Evolutionary conservation across 2,797 vertebrate genomes (phyloP).

Genomic region (Xenopus petersii): DNA sequence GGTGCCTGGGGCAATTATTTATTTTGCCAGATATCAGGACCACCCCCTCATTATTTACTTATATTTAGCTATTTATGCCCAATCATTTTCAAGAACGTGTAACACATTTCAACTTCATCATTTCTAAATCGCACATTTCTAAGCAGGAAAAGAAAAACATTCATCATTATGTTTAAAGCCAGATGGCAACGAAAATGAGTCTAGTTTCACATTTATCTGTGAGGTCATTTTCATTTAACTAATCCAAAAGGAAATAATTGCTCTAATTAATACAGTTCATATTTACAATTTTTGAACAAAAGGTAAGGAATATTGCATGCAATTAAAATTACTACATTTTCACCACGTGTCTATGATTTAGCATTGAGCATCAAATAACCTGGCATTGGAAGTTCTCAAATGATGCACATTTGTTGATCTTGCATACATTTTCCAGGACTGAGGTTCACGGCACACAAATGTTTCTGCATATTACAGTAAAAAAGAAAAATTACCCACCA

Average conservation of each 20-base stretch:
- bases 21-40: too few relatives aligned
- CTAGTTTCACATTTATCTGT: constrained; percentile 32
- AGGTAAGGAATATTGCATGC: constrained; percentile 33
- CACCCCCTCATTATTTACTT: too few relatives aligned
- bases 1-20: too few relatives aligned
- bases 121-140: too few relatives aligned
- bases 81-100: too few relatives aligned
- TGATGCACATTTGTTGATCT: constrained; percentile 12
- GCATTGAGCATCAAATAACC: constrained; percentile 36
- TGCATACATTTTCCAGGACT: constrained; percentile 7
- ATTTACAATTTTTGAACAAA: constrained; percentile 33
- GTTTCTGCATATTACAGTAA: constrained; percentile 7
- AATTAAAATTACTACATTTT: constrained; percentile 38
- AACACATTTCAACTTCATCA: too few relatives aligned
- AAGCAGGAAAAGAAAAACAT: background rate
- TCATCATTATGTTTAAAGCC: constrained; percentile 28
- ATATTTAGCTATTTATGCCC: too few relatives aligned
- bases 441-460: background rate
- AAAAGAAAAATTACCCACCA: constrained; percentile 11
- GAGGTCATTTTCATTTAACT: constrained; percentile 46
- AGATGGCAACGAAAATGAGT: constrained; percentile 44
- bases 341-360: constrained; percentile 39
- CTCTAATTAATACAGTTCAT: constrained; percentile 37
- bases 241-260: constrained; percentile 42
- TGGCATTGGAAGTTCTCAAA: constrained; percentile 13